phyloP scores from a whole-genome alignment of 2,113 vertebrate genomes.

The Ailuropoda melanoleuca region DNA sequence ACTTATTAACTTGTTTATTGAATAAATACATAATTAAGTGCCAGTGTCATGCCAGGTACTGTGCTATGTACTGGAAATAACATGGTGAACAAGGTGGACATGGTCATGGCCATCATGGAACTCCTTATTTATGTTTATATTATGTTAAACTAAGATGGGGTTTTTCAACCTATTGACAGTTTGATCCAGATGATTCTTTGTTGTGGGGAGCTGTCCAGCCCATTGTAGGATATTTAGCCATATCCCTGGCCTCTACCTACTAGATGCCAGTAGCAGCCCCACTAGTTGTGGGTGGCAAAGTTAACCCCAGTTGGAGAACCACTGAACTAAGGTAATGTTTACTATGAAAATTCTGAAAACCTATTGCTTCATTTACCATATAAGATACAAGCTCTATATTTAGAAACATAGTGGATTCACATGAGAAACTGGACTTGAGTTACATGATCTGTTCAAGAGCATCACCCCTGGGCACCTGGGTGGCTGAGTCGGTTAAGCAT shows the following conservation, averaged over 20 bases:
- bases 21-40: not conserved
- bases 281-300: not conserved
- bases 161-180: not conserved
- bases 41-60: not conserved
- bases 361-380: not conserved
- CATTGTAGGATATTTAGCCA: not conserved
- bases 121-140: not conserved
- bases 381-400: not conserved
- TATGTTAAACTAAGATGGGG: not conserved
- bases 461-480: not conserved
- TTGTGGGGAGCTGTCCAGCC: not conserved
- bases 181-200: not conserved
- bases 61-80: not conserved
- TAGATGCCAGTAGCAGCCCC: not conserved
- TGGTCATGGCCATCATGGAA: not conserved
- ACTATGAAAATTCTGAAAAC: not conserved
- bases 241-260: not conserved
- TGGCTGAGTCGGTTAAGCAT: not conserved
- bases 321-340: constrained; percentile 21
- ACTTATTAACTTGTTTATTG: not conserved
- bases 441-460: constrained; percentile 11
- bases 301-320: not conserved
- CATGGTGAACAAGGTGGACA: not conserved
- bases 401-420: not conserved
- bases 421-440: constrained; percentile 14